Evolutionary conservation across 30 jellyfish, hydroid and myxozoan genomes (phyloP), one percentile per base, ranked within the genome.

Genomic region (Catostylus mosaicus): DNA sequence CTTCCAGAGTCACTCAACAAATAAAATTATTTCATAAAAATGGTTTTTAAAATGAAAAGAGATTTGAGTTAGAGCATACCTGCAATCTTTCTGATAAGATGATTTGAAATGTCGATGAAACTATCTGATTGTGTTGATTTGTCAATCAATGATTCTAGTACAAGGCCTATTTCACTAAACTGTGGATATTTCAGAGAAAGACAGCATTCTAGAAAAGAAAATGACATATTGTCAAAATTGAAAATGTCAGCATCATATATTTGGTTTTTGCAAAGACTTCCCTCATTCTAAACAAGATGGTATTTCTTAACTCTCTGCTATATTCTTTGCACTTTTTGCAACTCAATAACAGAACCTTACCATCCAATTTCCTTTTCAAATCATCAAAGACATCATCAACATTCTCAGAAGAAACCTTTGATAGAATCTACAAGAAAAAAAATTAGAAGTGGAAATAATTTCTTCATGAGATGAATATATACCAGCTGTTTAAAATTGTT

Each of bases 141-240:
- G 20, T 80, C 90, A 45, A 80, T 43, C 40, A 80, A 43, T 0
- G 84, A 64, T 46, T 80, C 90, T 32, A 80, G 35, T 16, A 80
- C 64, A 4, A 80, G 51, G 33, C 38, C 67, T 4, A 40, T 34
- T 30, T 80, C 84, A 51, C 31, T 52, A 34, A 52, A 65, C 70
- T 80, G 90, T 1, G 90, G 76, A 66, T 64, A 80, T 69, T 67
- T 80, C 27, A 32, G 31, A 10, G 90, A 80, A 14, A 80, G 43
- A 2, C 67, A 27, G 73, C 80, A 38, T 0, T 43, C 90, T 80
- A 61, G 20, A 61, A 79, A 4, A 22, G 60, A 77, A 23, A 56
- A 11, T 14, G 0, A 27, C 57, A 67, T 14, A 30, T 2, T 3
- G 20, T 34, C 14, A 19, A 26, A 67, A 3, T 16, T 24, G 80